phyloP scores from a whole-genome alignment of 2,797 vertebrate species.

The Lindbergichthys nudifrons region DNA sequence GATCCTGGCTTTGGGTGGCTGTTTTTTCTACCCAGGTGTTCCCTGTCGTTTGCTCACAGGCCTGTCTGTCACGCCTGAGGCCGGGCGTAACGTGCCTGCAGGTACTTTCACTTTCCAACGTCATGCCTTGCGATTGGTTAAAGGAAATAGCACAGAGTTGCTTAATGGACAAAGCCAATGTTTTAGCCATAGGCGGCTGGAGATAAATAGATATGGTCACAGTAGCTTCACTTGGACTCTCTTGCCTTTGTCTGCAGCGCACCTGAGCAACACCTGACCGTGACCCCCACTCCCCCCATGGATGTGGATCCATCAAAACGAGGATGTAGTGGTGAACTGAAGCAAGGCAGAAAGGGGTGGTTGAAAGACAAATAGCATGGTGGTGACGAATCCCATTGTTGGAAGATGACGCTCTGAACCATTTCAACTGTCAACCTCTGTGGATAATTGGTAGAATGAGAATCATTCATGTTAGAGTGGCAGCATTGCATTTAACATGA shows the following conservation, averaged over 20 bases:
- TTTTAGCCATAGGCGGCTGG: conserved; percentile 55
- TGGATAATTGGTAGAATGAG: conserved; percentile 44
- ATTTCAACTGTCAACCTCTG: conserved; percentile 55
- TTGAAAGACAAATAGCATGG: conserved; percentile 58
- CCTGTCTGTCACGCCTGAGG: conserved; percentile 63
- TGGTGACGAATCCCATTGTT: conserved; percentile 49
- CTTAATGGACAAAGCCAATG: conserved; percentile 49
- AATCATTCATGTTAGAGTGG: conserved; percentile 35
- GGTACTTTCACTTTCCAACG: conserved; percentile 78
- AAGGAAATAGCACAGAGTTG: conserved; percentile 63
- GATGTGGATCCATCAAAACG: conserved; percentile 41
- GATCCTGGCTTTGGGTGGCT: conserved; percentile 39
- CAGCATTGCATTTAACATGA: conserved; percentile 29
- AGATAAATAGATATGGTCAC: conserved; percentile 71
- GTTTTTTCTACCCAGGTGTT: conserved; percentile 70
- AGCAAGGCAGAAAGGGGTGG: conserved; percentile 41
- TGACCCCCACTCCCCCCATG: conserved; percentile 38
- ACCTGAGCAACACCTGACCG: conserved; percentile 67
- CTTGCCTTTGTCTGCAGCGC: conserved; percentile 66
- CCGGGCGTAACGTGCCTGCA: conserved; percentile 71
- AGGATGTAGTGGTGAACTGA: conserved; percentile 48
- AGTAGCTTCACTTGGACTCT: conserved; percentile 58
- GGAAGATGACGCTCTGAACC: conserved; percentile 22
- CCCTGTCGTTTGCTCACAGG: conserved; percentile 59
- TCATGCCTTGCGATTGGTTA: conserved; percentile 71